Base-by-base conservation (phyloP, 2,888 invertebrate species). In the Euproctis similis region DNA sequence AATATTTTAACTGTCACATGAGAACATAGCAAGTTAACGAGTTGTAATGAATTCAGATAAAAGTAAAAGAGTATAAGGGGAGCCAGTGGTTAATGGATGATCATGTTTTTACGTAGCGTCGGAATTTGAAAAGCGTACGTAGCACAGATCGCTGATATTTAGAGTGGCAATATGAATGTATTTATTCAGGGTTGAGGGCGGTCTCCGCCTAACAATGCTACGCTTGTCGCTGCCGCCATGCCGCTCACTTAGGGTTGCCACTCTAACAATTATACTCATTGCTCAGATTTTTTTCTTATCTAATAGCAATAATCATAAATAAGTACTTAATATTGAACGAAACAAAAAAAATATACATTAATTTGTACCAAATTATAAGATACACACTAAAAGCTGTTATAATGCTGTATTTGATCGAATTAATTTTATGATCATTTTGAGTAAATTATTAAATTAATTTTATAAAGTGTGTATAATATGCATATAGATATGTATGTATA, bases 141-240 rank as follows among this genome's bases (percentile, higher is more conserved):
- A 60, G 62, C 59, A 69, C 68, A 65, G 68, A 68, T 72, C 65
- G 62, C 59, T 60, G 71, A 73, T 78, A 77, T 81, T 81, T 77
- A 74, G 75, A 80, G 82, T 81, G 81, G 77, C 82, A 76, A 82
- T 84, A 82, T 82, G 81, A 82, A 82, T 82, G 82, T 82, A 84
- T 84, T 84, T 84, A 84, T 84, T 81, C 82, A 77, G 74, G 59
- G 66, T 59, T 70, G 69, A 68, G 77, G 76, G 73, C 78, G 77
- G 77, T 68, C 76, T 71, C 65, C 44, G 60, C 59, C 72, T 82
- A 82, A 84, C 84, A 84, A 84, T 84, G 82, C 80, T 77, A 71
- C 71, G 82, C 76, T 81, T 82, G 84, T 82, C 71, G 76, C 60
- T 57, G 66, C 72, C 69, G 68, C 69, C 62, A 52, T 53, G 46